Percentiles rank a stretch among this genome's conserved stretches.
phyloP scores from a whole-genome alignment of 2,888 invertebrate species.

The Drosophila aldrichi region DNA sequence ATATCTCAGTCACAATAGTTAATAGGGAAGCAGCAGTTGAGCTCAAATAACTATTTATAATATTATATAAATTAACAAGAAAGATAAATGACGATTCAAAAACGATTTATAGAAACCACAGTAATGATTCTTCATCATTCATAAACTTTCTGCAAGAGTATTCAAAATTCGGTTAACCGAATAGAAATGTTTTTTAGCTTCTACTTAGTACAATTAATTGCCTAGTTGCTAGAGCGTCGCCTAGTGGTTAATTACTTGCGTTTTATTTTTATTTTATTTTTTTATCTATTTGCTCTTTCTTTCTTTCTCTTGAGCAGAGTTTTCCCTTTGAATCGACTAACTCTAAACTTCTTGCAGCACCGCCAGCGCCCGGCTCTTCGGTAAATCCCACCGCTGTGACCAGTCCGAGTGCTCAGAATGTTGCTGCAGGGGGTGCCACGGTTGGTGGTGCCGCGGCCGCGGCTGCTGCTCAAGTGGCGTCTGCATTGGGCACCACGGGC shows the following conservation, averaged over 20 bases:
- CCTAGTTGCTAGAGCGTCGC: slow-evolving; percentile 44
- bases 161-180: slow-evolving; percentile 16
- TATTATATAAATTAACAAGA: neutral
- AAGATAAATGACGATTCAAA: neutral
- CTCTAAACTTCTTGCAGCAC: slow-evolving; percentile 83
- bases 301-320: neutral
- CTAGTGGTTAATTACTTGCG: slow-evolving; percentile 35
- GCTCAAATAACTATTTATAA: neutral
- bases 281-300: neutral
- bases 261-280: neutral
- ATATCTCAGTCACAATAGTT: too few species aligned
- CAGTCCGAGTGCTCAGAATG: slow-evolving; percentile 85
- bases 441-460: slow-evolving; percentile 84
- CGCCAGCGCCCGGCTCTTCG: slow-evolving; percentile 86
- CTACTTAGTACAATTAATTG: slow-evolving; percentile 28
- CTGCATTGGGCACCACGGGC: slow-evolving; percentile 87
- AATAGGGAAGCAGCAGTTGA: too few species aligned
- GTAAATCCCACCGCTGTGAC: slow-evolving; percentile 86
- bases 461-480: slow-evolving; percentile 82
- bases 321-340: slow-evolving; percentile 28
- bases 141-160: slow-evolving; percentile 23
- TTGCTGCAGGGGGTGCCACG: slow-evolving; percentile 83
- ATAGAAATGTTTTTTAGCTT: slow-evolving; percentile 2
- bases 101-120: too few species aligned
- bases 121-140: too few species aligned